Conservation (phyloP, 2,113 vertebrate genomes). For the western clawed frog (Xenopus tropicalis) region UCB_Xtro_10.0 CM004445.2:30003501-30004000, state of each 20-base stretch:
- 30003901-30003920: too few species aligned
- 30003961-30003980: too few species aligned
- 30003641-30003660: background rate
- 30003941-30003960: too few species aligned
- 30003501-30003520: background rate
- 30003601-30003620: background rate
- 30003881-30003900: too few species aligned
- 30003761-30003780: constrained; percentile 21
- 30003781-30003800: constrained; percentile 26
- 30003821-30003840: too few species aligned
- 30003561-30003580: too few species aligned
- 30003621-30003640: background rate
- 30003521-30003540: too few species aligned
- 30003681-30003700: background rate
- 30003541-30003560: too few species aligned
- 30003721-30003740: constrained; percentile 13
- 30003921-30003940: too few species aligned
- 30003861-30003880: too few species aligned
- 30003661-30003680: background rate
- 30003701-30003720: constrained; percentile 10
- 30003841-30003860: too few species aligned
- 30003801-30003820: constrained; percentile 13
- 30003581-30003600: background rate
- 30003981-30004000: too few species aligned
- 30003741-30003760: constrained; percentile 24